Evolutionary conservation across 2,888 invertebrate species (phyloP), one percentile per base, ranked within the genome.

Genomic region (Lathronympha strigana): DNA sequence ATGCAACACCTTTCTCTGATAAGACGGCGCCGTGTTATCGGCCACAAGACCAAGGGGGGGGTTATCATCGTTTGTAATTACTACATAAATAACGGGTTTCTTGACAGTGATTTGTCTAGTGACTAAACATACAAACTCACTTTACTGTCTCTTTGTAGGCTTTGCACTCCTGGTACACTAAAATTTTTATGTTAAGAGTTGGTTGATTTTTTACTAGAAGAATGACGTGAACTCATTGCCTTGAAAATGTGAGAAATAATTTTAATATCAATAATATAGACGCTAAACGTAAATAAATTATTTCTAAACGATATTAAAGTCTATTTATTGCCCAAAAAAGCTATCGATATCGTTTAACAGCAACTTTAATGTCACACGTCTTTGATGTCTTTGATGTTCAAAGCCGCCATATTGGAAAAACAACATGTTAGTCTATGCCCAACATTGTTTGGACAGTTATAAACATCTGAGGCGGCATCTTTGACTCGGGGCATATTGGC

Each of bases 391-490:
- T 64, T 64, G 63, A 64, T 51, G 40, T 58, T 64, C 63, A 64
- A 64, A 64, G 58, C 57, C 51, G 63, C 63, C 63, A 64, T 64
- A 64, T 64, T 64, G 63, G 63, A 58, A 64, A 64, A 64, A 64
- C 63, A 64, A 57, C 58, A 57, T 31, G 53, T 58, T 58, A 58
- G 58, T 51, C 63, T 64, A 64, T 64, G 63, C 50, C 63, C 63
- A 64, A 64, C 63, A 64, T 57, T 64, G 63, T 64, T 64, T 64
- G 45, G 63, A 61, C 61, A 50, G 63, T 57, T 64, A 58, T 64
- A 64, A 64, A 64, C 58, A 64, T 58, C 63, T 55, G 58, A 64
- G 51, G 63, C 63, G 63, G 63, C 58, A 33, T 58, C 58, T 51
- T 61, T 61, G 51, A 61, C 61, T 61, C 43, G 51, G 19, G 58